Evolutionary conservation across 2,113 vertebrate genomes (phyloP), one percentile per base, ranked within the genome.

Genomic region (Piaya cayana): DNA sequence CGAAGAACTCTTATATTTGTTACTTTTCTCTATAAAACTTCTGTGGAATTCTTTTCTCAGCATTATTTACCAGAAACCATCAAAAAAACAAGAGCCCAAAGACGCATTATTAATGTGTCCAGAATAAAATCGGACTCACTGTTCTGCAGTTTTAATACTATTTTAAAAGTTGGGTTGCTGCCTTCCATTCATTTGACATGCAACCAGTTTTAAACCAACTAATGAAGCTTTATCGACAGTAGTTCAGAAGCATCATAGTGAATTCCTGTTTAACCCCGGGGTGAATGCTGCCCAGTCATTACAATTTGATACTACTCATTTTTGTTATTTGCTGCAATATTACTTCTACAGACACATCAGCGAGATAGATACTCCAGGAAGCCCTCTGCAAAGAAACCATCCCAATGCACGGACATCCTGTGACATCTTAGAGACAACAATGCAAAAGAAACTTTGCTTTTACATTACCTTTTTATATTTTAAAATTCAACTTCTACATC

Each of bases 351-450:
- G 37, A 88, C 18, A 42, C 9, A 21, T 5, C 6, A 8, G 16
- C 55, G 32, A 82, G 69, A 64, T 11, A 59, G 47, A 70, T 30
- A 47, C 0, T 9, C 13, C 64, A 81, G 27, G 25, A 63, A 64
- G 39, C 11, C 27, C 11, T 37, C n/a, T 81, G 59, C 55, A 86
- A 81, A 75, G 50, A 70, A 91, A 70, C 19, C 16, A 53, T 70
- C 30, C 37, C 37, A 82, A 72, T 32, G 37, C 1, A 27, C 0
- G 0, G 52, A 55, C 32, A 90, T 47, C 22, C 27, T 2, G 1
- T 16, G 59, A 50, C 32, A 70, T 12, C 30, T 81, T 23, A 20
- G 12, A 36, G 25, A 53, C 20, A 72, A 42, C 7, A 68, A 34
- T 3, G 12, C 32, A 80, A 76, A 79, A 78, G 17, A 58, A 62